Evolutionary conservation across 2,888 invertebrate genomes (phyloP), one percentile per base, ranked within the genome.

Genomic region (Phortica okadai): DNA sequence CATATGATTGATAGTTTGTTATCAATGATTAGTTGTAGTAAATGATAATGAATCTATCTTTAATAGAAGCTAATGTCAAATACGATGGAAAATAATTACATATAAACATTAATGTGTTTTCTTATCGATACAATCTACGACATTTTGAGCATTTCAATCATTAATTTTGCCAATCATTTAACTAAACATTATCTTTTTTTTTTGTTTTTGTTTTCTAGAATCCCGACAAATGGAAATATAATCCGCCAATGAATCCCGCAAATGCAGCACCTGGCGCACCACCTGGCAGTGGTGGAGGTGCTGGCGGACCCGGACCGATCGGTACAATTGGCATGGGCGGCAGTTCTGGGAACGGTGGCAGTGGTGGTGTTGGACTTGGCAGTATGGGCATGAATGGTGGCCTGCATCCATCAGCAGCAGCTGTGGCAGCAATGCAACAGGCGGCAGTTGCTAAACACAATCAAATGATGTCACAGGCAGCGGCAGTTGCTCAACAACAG

Each of bases 191-290:
- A 50, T 11, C n/a, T 59, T 14, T 0, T 3, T 59, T 3, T 59
- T 4, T 62, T 14, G 45, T 16, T 74, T 0, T 25, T n/a, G 11
- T 41, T 21, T 16, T 94, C 77, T 93, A 96, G 96, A 95, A 94
- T 92, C 95, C 95, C 91, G 96, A 96, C 92, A 96, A 96, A 93
- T 96, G 96, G 96, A 96, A 96, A 91, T 96, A 95, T 92, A 93
- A 95, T 90, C 92, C 94, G 88, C 90, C 91, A 50, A 90, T 90
- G 90, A 90, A 90, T 86, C 90, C 94, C 16, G 83, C 81, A 41
- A 91, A 89, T 80, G 87, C 89, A 11, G 88, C 91, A 83, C 93
- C 94, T 90, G 93, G 93, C 67, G 89, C 84, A 69, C 89, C 88
- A 72, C 91, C 94, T 7, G 90, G 90, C 11, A 82, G 84, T 73